Conservation (phyloP, 2,888 invertebrate genomes). For the Nemapogon koenigi region DNA sequence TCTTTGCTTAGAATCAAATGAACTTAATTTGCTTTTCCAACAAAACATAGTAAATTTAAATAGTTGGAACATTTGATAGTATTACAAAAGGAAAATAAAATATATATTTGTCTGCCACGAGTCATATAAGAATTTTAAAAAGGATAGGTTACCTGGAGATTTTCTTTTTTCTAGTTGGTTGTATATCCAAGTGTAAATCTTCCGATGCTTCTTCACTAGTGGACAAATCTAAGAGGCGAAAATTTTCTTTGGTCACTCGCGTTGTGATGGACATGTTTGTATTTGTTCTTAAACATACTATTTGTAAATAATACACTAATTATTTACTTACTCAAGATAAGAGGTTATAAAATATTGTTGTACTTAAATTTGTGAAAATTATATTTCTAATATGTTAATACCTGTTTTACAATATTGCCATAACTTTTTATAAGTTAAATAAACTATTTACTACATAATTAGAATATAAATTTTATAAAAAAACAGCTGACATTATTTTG, state of each 20-base stretch:
- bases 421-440: too few relatives aligned
- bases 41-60: too few relatives aligned
- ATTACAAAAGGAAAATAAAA: neutral
- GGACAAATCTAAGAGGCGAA: slow-evolving; percentile 67
- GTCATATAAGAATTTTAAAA: neutral
- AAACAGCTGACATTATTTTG: too few relatives aligned
- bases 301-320: neutral
- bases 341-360: too few relatives aligned
- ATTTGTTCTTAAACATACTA: slow-evolving; percentile 30
- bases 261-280: slow-evolving; percentile 43
- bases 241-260: slow-evolving; percentile 67
- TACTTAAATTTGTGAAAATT: too few relatives aligned
- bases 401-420: too few relatives aligned
- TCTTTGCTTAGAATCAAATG: too few relatives aligned
- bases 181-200: slow-evolving; percentile 64
- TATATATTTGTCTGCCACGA: neutral
- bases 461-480: too few relatives aligned
- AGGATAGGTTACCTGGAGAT: slow-evolving; percentile 48
- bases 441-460: too few relatives aligned
- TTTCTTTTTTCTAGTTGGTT: slow-evolving; percentile 63
- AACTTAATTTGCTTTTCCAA: too few relatives aligned
- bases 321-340: neutral
- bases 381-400: too few relatives aligned
- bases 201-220: slow-evolving; percentile 66
- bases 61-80: too few relatives aligned